Evolutionary conservation across 2,113 vertebrate species (phyloP).

Genomic region (Alethe castanea): DNA sequence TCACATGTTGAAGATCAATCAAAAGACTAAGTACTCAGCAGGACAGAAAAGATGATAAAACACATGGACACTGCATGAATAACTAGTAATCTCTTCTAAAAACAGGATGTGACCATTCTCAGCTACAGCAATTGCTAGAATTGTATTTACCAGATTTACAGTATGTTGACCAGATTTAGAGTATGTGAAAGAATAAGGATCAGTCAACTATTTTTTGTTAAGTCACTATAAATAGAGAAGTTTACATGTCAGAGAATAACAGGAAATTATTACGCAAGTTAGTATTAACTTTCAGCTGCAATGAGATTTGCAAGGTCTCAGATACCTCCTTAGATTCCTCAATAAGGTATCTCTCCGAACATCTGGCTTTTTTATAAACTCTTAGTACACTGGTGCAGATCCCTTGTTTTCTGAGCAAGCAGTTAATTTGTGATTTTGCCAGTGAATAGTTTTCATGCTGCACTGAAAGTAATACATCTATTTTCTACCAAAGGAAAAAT

Average conservation of each 20-base stretch:
- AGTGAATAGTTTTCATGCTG: background rate
- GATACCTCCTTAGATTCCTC: background rate
- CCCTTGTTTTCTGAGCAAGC: background rate
- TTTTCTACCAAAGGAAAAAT: background rate
- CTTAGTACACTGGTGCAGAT: background rate
- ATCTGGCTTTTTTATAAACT: background rate
- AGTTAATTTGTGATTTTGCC: background rate
- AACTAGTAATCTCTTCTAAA: background rate
- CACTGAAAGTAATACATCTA: background rate
- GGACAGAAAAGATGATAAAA: background rate
- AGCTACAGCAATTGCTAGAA: background rate
- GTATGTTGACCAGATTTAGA: background rate
- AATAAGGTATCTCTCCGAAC: background rate
- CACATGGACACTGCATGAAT: background rate
- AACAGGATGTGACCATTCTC: background rate
- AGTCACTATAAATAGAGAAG: constrained; percentile 49
- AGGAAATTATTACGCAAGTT: constrained; percentile 34
- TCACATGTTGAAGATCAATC: background rate
- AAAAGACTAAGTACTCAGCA: background rate
- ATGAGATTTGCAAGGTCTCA: background rate
- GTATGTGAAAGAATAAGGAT: background rate
- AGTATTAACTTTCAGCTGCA: background rate
- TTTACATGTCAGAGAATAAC: background rate
- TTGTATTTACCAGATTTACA: background rate
- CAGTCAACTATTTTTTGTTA: background rate